Base-by-base conservation (phyloP, 1,140 invertebrate genomes). In the Mya arenaria region DNA sequence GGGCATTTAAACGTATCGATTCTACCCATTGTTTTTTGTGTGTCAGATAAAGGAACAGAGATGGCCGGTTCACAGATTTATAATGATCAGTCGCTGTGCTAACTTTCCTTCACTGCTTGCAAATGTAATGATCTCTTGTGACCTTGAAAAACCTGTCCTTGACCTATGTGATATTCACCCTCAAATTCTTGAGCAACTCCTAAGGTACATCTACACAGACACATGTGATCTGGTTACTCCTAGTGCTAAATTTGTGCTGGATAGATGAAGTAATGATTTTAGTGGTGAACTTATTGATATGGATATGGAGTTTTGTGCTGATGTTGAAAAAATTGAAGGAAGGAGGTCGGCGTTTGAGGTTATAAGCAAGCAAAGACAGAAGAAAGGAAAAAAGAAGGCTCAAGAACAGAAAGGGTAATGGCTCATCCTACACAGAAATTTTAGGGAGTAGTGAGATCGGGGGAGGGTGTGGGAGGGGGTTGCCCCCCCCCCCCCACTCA, bases 171-270 rank as follows among this genome's bases (percentile, higher is more conserved):
- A 89, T 87, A 89, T 95, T 0, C 92, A 94, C 62, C 93, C 94
- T 1, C 93, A 94, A 17, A 94, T 96, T 25, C 95, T 96, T 88
- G 93, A 95, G 58, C 94, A 96, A 85, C 89, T 96, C 10, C 86
- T 96, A 8, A 86, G 91, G 32, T 96, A 92, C 89, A 94, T 96
- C 65, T 97, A 96, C 86, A 95, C 95, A 13, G 95, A 95, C 36
- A 93, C 91, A 0, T 96, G 95, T 91, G 94, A 95, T 86, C 92
- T 96, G 6, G 89, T 94, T 0, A 92, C 93, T 44, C 65, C 92
- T 60, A 95, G 95, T 6, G 91, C 93, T 37, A 87, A 84, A 80
- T 91, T 89, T 86, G 75, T 82, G 34, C 65, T 88, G 10, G 34
- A 41, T 5, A 65, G 79, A 84, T n/a, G n/a, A 78, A n/a, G n/a